Base-by-base conservation (phyloP, 1,140 invertebrate genomes). In the Bombus impatiens region DNA sequence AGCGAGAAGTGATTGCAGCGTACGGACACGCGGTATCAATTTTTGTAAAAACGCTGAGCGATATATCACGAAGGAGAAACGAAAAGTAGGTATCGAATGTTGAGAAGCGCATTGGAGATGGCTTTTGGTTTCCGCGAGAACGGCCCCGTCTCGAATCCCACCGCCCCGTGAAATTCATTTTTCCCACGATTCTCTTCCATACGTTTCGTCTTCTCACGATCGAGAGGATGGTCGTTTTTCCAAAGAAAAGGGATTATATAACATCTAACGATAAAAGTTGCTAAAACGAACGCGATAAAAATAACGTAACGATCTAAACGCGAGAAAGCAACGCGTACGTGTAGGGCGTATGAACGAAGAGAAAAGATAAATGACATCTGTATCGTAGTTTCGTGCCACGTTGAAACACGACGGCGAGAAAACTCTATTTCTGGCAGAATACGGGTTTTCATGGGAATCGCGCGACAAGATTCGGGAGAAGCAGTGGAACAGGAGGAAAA, bases 391-490 rank as follows among this genome's bases (percentile, higher is more conserved):
- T 67, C 62, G 62, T 22, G 35, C 18, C 18, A 37, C 35, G 53
- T 59, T 44, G 44, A 68, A 67, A 68, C 62, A 47, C 9, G 40
- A 15, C 81, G 15, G 84, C 13, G 75, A 37, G 71, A 57, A 74
- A 72, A 78, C n/a, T 59, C 76, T 67, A 77, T 84, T 71, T 78
- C 75, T 44, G 32, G 4, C n/a, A 18, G 35, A 42, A 57, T 70
- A 70, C n/a, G n/a, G 76, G 79, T 80, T 85, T 85, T 85, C 68
- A 18, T 37, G 47, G 53, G 59, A 67, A 83, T 68, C 81, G 72
- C 71, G 71, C 74, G 81, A 67, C 75, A 77, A 83, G 74, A 76
- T 82, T 67, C 22, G 74, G 40, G 3, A 53, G 32, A 13, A 32
- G n/a, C 62, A 13, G n/a, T 2, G 13, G 65, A 67, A 67, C n/a